phyloP scores from a whole-genome alignment of 1,140 invertebrate species.

The Cotesia chilonis region DNA sequence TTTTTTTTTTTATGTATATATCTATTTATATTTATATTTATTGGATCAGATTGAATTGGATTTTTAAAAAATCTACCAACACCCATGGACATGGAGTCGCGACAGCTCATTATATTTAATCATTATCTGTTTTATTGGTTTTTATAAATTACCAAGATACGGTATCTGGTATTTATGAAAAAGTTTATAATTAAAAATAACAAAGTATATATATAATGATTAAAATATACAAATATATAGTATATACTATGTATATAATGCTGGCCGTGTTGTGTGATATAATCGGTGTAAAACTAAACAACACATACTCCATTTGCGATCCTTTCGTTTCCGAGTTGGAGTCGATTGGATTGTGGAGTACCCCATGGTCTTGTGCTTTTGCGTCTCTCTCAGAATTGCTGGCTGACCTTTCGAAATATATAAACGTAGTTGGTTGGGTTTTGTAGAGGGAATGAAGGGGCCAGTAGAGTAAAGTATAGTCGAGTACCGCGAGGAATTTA shows the following conservation, averaged over 20 bases:
- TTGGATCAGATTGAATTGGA: background rate
- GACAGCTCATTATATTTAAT: too few species aligned
- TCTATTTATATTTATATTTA: constrained; percentile 21
- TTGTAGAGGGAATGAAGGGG: constrained; percentile 22
- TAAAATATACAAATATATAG: background rate
- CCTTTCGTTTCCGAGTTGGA: constrained; percentile 12
- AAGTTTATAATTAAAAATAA: background rate
- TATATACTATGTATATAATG: background rate
- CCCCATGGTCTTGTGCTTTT: constrained; percentile 26
- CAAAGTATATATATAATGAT: background rate
- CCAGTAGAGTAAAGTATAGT: constrained; percentile 37
- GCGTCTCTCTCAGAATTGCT: constrained; percentile 37
- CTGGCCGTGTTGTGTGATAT: background rate
- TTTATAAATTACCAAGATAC: too few species aligned
- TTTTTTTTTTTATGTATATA: constrained; percentile 21
- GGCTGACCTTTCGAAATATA: constrained; percentile 47
- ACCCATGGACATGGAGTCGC: too few species aligned
- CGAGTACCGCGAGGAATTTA: constrained; percentile 43
- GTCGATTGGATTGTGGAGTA: background rate
- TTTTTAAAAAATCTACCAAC: too few species aligned
- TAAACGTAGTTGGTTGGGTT: constrained; percentile 3
- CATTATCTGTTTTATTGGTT: too few species aligned
- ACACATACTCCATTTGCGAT: background rate
- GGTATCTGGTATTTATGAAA: background rate
- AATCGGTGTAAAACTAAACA: background rate